Percentiles rank a stretch among this genome's conserved stretches.
These are phyloP conservation scores for Halocynthia aurantium DNA, from an alignment of 23 tunicate genomes.

Conservation along the genomic window DNA sequence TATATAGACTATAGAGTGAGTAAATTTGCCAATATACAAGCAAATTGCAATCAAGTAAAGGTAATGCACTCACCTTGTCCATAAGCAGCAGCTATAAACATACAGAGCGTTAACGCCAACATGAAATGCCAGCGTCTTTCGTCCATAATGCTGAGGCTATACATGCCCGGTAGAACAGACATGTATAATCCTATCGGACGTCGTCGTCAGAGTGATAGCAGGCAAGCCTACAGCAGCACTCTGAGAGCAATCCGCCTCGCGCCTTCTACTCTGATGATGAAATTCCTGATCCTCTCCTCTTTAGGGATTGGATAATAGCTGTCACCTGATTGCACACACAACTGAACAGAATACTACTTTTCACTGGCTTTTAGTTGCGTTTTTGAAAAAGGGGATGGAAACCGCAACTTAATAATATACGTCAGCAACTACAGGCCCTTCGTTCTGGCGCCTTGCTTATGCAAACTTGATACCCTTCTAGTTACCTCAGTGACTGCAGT, in stretches of 20 bases:
- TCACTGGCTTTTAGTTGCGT: not conserved
- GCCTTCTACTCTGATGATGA: not conserved
- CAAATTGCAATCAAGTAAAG: too few species aligned
- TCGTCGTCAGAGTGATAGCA: conserved; percentile 26
- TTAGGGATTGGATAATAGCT: conserved; percentile 1
- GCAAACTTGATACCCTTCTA: not conserved
- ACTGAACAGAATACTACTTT: not conserved
- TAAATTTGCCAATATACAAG: too few species aligned
- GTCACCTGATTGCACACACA: not conserved
- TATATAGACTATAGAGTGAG: too few species aligned
- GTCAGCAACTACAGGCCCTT: conserved; percentile 9
- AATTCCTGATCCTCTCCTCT: conserved; percentile 8
- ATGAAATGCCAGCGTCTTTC: conserved; percentile 24
- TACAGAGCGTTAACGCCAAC: not conserved
- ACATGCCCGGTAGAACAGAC: conserved; percentile 51
- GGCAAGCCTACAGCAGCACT: not conserved
- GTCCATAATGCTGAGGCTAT: conserved; percentile 70
- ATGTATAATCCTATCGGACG: conserved; percentile 73
- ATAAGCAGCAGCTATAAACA: conserved; percentile 5
- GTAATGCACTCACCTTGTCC: conserved; percentile 6
- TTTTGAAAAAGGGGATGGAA: not conserved
- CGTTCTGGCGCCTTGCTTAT: conserved; percentile 10
- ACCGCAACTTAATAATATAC: conserved; percentile 2
- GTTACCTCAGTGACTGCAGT: not conserved
- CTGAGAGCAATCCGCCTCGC: conserved; percentile 1